Evolutionary conservation across 2,797 vertebrate genomes (phyloP), one percentile per base, ranked within the genome.

Genomic region (Chelon labrosus): DNA sequence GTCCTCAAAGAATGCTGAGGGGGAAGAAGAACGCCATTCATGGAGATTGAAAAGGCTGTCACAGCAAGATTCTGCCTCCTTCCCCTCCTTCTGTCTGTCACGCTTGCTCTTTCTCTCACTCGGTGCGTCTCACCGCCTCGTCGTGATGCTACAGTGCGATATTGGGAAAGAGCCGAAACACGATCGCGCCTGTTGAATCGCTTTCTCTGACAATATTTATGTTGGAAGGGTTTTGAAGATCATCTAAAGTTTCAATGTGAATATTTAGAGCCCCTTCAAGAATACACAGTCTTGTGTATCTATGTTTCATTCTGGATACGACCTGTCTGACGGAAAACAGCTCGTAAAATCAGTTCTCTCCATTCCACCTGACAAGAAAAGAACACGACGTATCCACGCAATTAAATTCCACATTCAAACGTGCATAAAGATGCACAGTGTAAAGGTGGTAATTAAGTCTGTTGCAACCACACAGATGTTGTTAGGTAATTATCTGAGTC

Each of bases 11-110:
- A 91, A 92, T 67, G 82, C 71, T 62, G 80, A 83, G 82, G 51
- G 80, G 65, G 68, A 53, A 77, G 77, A 87, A 77, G 82, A 86
- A 78, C 50, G 74, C 88, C 86, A 83, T 87, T 90, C 83, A 89
- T 61, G 71, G 79, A 73, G 74, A 76, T 76, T 85, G 75, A 94
- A 92, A 93, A 86, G 89, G 80, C 83, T 70, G 83, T 90, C 92
- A 89, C 91, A 91, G 91, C 83, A 52, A 90, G 87, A 79, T 50
- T 69, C 62, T 17, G 56, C 60, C 75, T 68, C 54, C 37, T 25
- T 69, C 58, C 64, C 57, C 69, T 64, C 77, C 70, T 44, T 64
- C 62, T 4, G 58, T 61, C 85, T 65, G 70, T 88, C 85, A 80
- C 53, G 53, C 82, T 57, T 71, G 68, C 77, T 79, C 65, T 66